Conservation (phyloP, 2,797 vertebrate genomes). For the Mus minutoides region DNA sequence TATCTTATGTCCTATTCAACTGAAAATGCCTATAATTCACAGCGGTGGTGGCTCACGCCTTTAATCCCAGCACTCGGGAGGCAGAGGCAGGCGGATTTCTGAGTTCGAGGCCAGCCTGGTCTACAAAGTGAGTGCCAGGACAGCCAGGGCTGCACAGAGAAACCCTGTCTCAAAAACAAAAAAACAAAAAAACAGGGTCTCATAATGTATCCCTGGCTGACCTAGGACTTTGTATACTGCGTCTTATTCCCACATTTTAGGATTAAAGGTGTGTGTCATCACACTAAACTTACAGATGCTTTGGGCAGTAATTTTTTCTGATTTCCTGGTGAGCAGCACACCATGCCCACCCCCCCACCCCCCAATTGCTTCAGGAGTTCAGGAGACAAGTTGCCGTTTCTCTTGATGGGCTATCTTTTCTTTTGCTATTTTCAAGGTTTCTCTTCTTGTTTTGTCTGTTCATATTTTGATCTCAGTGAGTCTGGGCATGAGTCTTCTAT, state of each 20-base stretch:
- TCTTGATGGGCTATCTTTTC: background rate
- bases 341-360: no score
- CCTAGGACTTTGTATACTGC: background rate
- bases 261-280: background rate
- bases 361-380: background rate
- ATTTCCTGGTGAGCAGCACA: background rate
- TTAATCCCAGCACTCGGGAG: no score
- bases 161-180: no score
- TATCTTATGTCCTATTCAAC: background rate
- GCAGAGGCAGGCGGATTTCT: no score
- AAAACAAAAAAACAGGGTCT: background rate
- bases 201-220: background rate
- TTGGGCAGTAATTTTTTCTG: background rate
- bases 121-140: no score
- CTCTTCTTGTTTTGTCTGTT: background rate
- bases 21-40: slow-evolving; percentile 3
- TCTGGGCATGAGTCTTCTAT: background rate
- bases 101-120: no score
- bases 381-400: background rate
- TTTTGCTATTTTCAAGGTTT: background rate
- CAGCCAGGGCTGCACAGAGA: no score
- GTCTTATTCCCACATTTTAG: background rate
- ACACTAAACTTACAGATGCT: no score
- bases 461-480: background rate
- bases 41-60: no score